Percentiles rank a stretch among this genome's conserved stretches.
phyloP scores from a whole-genome alignment of 1,140 invertebrate species.

The Musca domestica region DNA sequence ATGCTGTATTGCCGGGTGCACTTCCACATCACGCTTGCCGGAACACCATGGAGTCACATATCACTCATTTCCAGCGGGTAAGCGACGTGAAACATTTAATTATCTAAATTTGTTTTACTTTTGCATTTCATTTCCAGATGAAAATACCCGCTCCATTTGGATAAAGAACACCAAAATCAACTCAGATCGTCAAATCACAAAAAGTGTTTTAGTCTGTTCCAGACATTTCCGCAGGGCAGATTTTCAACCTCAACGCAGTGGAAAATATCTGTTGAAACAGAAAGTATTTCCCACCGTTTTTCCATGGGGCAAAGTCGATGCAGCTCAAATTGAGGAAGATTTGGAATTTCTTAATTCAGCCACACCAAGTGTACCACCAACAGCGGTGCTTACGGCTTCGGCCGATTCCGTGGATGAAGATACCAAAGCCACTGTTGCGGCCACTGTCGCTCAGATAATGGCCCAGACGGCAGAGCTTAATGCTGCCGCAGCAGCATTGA shows the following conservation, averaged over 20 bases:
- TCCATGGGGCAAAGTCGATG: constrained; percentile 52
- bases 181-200: constrained; percentile 56
- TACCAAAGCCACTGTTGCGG: constrained; percentile 43
- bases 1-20: constrained; percentile 51
- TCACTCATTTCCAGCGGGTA: constrained; percentile 56
- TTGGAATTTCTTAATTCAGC: constrained; percentile 32
- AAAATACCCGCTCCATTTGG: constrained; percentile 54
- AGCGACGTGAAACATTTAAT: no score
- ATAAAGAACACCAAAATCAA: constrained; percentile 56
- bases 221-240: constrained; percentile 64
- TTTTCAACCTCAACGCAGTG: constrained; percentile 61
- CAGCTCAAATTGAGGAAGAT: constrained; percentile 39
- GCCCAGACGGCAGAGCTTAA: constrained; percentile 40
- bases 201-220: constrained; percentile 63
- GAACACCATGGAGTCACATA: constrained; percentile 58
- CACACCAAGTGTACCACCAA: not conserved
- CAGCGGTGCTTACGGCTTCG: constrained; percentile 5
- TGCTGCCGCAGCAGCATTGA: constrained; percentile 27
- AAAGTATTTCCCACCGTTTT: constrained; percentile 55
- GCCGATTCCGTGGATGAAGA: constrained; percentile 34
- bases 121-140: constrained; percentile 44
- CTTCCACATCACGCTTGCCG: constrained; percentile 47
- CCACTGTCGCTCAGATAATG: constrained; percentile 41
- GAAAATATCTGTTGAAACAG: constrained; percentile 59
- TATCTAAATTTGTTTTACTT: no score